Base-by-base conservation (phyloP, 2,888 invertebrate genomes). In the Apamea crenata region DNA sequence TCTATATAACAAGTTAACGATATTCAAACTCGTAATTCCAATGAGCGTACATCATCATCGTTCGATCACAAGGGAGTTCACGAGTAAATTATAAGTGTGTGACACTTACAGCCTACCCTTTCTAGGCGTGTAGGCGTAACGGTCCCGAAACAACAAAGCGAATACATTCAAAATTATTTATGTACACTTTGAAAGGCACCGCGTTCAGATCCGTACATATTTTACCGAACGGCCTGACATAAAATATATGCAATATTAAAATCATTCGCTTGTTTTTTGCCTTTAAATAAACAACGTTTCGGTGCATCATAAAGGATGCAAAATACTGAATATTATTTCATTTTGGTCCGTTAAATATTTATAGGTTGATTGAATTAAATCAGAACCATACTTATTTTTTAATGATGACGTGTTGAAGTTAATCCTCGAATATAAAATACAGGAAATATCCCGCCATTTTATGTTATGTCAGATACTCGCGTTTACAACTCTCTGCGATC, bases 161-260 rank as follows among this genome's bases (percentile, higher is more conserved):
- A 84, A 70, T 75, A 61, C 80, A 79, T 72, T 75, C 66, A 32
- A 74, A 84, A 85, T 87, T 85, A 85, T 85, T 85, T 81, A 81
- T 85, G 74, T 74, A 87, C 72, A 87, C 75, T 85, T 85, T 85
- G 72, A 87, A 87, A 87, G 66, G 75, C 59, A 73, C 81, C 81
- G 69, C 32, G 69, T 87, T 87, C 84, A 65, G 68, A 75, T 66
- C 25, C 53, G 44, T 83, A 80, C 75, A 83, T 87, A 83, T 80
- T 86, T 87, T 71, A 86, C 59, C 25, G 50, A n/a, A 65, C 25
- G 44, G 59, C 32, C 59, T 65, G 76, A 77, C 87, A 88, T 80
- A 78, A 88, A 86, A 78, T 68, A 78, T 68, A 88, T 78, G 77
- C 74, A 86, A 63, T 86, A 83, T 78, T 86, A 72, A 88, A 80